A percentile compares a stretch with the other conserved stretches of the same genome.
phyloP scores from a whole-genome alignment of 2,113 vertebrate genomes.

The Chaetodon auriga region DNA sequence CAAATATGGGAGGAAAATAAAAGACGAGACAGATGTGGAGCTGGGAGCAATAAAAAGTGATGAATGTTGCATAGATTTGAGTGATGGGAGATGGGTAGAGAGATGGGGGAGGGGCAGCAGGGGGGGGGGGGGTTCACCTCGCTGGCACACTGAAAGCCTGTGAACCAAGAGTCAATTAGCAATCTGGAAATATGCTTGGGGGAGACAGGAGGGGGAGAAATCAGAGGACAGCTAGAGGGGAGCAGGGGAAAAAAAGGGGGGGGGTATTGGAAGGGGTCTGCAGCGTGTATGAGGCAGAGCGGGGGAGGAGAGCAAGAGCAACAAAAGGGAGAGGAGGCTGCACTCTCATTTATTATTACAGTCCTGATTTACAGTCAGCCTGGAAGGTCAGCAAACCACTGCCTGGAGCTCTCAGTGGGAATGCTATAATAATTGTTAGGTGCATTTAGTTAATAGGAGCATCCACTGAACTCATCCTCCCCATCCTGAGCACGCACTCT shows the following conservation, averaged over 20 bases:
- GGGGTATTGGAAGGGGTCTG: conserved; percentile 11
- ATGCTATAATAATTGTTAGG: conserved; percentile 37
- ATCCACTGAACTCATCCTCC: conserved; percentile 33
- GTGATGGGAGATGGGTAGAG: conserved; percentile 15
- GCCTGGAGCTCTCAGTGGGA: conserved; percentile 24
- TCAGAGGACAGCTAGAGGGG: conserved; percentile 46
- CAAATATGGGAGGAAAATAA: conserved; percentile 1
- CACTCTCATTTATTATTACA: conserved; percentile 73
- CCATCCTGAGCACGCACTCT: conserved; percentile 1
- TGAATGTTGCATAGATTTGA: conserved; percentile 14
- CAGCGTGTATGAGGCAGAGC: conserved; percentile 28
- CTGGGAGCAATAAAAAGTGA: neutral
- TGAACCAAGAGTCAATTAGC: conserved; percentile 81
- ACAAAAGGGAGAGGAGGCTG: conserved; percentile 66
- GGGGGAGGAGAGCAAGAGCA: conserved; percentile 45
- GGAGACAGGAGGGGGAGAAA: conserved; percentile 32
- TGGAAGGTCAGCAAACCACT: conserved; percentile 57
- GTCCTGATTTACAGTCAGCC: conserved; percentile 71
- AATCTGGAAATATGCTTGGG: conserved; percentile 79
- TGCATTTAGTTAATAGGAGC: conserved; percentile 35
- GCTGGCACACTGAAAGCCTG: conserved; percentile 58
- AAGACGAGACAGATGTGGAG: neutral
- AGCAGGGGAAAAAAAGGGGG: neutral
- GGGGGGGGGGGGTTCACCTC: conserved; percentile 17
- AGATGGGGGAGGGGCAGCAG: neutral